These are phyloP conservation scores for Catostomus latipinnis DNA, from an alignment of 2,797 vertebrate genomes.

Conservation along the genomic window DNA sequence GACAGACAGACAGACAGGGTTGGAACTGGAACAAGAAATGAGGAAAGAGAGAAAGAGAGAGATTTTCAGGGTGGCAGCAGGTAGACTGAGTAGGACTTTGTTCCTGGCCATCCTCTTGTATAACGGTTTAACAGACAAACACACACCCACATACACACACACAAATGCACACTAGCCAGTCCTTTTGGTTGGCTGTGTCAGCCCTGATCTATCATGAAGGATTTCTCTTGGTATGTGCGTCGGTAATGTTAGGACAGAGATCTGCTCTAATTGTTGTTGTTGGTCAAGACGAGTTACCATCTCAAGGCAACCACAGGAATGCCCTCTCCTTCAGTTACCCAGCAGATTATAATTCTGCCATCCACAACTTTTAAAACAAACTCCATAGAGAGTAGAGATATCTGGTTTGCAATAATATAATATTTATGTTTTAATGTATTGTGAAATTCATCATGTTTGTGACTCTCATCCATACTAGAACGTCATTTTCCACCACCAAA, in stretches of 20 bases:
- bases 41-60: conserved; percentile 47
- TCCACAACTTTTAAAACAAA: conserved; percentile 82
- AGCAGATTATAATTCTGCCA: conserved; percentile 83
- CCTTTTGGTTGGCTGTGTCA: conserved; percentile 87
- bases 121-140: conserved; percentile 31
- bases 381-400: conserved; percentile 57
- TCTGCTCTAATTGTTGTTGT: conserved; percentile 90
- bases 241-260: conserved; percentile 42
- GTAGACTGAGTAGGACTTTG: conserved; percentile 64
- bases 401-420: too few relatives aligned
- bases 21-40: not conserved
- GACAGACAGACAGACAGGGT: conserved; percentile 50
- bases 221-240: conserved; percentile 74
- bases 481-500: too few relatives aligned
- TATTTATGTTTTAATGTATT: too few relatives aligned
- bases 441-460: too few relatives aligned
- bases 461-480: too few relatives aligned
- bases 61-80: conserved; percentile 78
- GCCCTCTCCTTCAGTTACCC: conserved; percentile 81
- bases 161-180: conserved; percentile 60
- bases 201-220: conserved; percentile 91
- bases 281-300: conserved; percentile 81
- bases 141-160: conserved; percentile 18
- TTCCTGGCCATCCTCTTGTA: conserved; percentile 19
- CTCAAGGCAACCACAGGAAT: conserved; percentile 66